Evolutionary conservation across 2,113 vertebrate species (phyloP), one percentile per base, ranked within the genome.

Genomic region (Lepus timidus): DNA sequence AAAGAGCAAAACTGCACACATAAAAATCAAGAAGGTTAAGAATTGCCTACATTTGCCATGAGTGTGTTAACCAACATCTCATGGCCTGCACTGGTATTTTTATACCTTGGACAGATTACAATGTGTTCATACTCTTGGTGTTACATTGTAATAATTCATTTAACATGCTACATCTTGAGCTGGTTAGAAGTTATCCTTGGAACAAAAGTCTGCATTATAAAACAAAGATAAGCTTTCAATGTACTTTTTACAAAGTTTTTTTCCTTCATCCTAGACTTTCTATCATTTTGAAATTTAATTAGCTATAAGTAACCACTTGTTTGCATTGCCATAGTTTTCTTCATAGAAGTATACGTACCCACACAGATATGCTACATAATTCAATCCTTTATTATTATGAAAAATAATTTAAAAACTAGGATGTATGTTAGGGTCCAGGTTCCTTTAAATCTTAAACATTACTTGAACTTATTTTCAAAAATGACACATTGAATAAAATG

Each of bases 11-110:
- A 94, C 49, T 71, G 90, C 36, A 31, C 87, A 74, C 91, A 97
- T 94, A 29, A 95, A 97, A 95, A 96, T 79, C 82, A 80, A 73
- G 78, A 61, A 94, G 85, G n/a, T 52, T 95, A 64, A 75, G 68
- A 58, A 70, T 31, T 10, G n/a, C 74, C 95, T 80, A 20, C 4
- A 71, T 51, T 96, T 78, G n/a, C 44, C 64, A 64, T 11, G 27
- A 52, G 19, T 75, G 36, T 58, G 70, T 89, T 90, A 91, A 96
- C 91, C 62, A 80, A 97, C 96, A 95, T 88, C 65, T 87, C 10
- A 12, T n/a, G 94, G 67, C 23, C 23, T 64, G 67, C 71, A 85
- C 75, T 16, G 61, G 2, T 76, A 9, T 1, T 81, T 25, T 90
- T 71, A 58, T 29, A 13, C 10, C 82, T 82, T 64, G 39, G 3